Percentiles rank a stretch among this genome's conserved stretches.
These are phyloP conservation scores for Lutraria lutraria DNA, from an alignment of 2,888 invertebrate species.

Conservation along the genomic window DNA sequence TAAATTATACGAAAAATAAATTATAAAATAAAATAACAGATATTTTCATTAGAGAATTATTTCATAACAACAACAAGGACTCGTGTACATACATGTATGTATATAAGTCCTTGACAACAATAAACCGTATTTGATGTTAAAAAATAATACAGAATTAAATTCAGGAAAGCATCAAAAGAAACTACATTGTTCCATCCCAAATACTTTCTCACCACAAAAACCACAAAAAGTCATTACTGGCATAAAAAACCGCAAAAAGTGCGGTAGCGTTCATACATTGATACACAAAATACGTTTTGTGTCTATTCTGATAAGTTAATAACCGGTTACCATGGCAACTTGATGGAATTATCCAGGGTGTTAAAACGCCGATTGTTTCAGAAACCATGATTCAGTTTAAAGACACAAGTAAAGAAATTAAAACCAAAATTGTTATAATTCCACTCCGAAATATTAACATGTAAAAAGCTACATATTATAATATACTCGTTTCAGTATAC, in stretches of 20 bases:
- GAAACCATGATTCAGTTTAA: slow-evolving; percentile 51
- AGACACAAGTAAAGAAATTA: background rate
- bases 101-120: no score
- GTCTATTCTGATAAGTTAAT: slow-evolving; percentile 40
- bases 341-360: slow-evolving; percentile 54
- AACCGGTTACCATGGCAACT: slow-evolving; percentile 44
- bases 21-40: no score
- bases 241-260: slow-evolving; percentile 5
- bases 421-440: background rate
- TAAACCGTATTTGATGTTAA: no score
- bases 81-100: no score
- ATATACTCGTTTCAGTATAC: slow-evolving; percentile 1
- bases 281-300: background rate
- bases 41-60: no score
- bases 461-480: background rate
- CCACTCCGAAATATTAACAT: background rate
- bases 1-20: no score
- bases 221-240: background rate
- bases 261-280: background rate
- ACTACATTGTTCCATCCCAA: background rate
- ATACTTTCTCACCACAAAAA: background rate
- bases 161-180: background rate
- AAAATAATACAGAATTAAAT: no score
- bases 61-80: no score
- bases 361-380: slow-evolving; percentile 39